phyloP scores from a whole-genome alignment of 2,888 invertebrate genomes.

The Antheraea assamensis region DNA sequence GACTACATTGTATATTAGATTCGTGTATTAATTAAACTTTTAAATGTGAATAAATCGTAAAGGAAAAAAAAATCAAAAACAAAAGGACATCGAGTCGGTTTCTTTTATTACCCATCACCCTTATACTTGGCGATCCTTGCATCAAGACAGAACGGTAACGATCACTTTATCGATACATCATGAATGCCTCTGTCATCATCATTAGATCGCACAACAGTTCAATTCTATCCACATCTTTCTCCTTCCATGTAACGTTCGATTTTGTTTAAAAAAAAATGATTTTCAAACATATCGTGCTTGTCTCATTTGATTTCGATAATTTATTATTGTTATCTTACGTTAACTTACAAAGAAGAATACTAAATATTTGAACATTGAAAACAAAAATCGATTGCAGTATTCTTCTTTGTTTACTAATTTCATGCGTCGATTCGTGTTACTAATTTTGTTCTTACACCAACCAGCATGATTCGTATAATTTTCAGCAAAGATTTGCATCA shows the following conservation, averaged over 20 bases:
- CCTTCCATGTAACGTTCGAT: conserved; percentile 60
- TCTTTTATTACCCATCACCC: conserved; percentile 67
- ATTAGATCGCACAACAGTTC: conserved; percentile 74
- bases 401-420: conserved; percentile 58
- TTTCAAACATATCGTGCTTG: conserved; percentile 66
- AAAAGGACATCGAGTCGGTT: conserved; percentile 68
- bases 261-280: conserved; percentile 57
- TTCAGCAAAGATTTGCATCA: conserved; percentile 71
- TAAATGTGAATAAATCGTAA: conserved; percentile 80
- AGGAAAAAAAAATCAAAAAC: conserved; percentile 63
- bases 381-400: conserved; percentile 50
- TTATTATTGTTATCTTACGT: conserved; percentile 52
- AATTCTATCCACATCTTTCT: conserved; percentile 73
- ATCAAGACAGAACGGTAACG: conserved; percentile 79
- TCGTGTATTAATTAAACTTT: conserved; percentile 71
- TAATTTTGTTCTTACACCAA: conserved; percentile 59
- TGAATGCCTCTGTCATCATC: conserved; percentile 82
- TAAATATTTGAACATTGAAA: conserved; percentile 32
- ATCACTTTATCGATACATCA: conserved; percentile 80
- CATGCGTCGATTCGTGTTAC: conserved; percentile 51
- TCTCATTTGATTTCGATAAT: conserved; percentile 61
- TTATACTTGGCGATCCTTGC: conserved; percentile 74
- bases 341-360: conserved; percentile 62
- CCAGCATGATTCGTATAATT: conserved; percentile 74
- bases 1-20: conserved; percentile 74